Base-by-base conservation (phyloP, 2,888 invertebrate species). In the Selenia dentaria region DNA sequence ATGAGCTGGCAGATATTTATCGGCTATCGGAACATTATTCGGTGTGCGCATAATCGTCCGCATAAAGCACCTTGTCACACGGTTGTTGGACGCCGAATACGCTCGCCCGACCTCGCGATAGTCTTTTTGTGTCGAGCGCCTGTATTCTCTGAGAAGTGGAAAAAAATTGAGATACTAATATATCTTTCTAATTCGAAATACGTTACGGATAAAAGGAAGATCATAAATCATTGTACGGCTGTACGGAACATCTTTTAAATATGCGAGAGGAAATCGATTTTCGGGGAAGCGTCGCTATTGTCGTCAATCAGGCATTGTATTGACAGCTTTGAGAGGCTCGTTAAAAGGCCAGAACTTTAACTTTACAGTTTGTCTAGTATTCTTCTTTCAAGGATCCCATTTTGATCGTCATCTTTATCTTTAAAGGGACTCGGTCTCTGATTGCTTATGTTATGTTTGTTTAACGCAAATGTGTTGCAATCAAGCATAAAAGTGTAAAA, bases 1-100 rank as follows among this genome's bases (percentile, higher is more conserved):
- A 88, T 90, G 90, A 89, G 89, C 84, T 90, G 88, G 90, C 90
- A 89, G 90, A 89, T 90, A 90, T 90, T 90, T 90, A 90, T 90
- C 90, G 89, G 80, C 79, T 83, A 88, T 86, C 74, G 83, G 81
- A 86, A 87, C 87, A 87, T 89, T 88, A 89, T 88, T 89, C 86
- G 88, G 86, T 83, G 78, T 72, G 83, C 75, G 83, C 84, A 86
- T 88, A 89, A 88, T 86, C 88, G 85, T 83, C 80, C 79, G 81
- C 88, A 89, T 89, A 89, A 89, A 88, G 90, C 87, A 89, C 88
- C 87, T 85, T 89, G 90, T 90, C 90, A 88, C 87, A 89, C 90
- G 90, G 78, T 86, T 86, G 86, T 88, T 89, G 88, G 86, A 84
- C 87, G 84, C 83, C 85, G 78, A 85, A 84, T 83, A 80, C 81